phyloP scores from a whole-genome alignment of 1,140 invertebrate species.

The Grapholita molesta region DNA sequence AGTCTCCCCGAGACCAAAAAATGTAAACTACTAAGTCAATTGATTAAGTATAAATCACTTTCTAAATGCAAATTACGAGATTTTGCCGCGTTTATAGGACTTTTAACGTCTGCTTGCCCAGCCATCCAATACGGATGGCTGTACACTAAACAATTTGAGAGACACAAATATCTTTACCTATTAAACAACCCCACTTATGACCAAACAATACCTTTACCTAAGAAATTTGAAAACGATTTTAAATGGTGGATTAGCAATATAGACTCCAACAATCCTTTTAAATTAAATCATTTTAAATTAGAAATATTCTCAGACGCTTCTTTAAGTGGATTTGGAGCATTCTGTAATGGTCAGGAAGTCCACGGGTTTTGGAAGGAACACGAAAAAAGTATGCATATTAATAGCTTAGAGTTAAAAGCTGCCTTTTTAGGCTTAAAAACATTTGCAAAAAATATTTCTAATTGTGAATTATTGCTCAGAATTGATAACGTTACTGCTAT shows the following conservation, averaged over 20 bases:
- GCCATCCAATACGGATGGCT: slow-evolving; percentile 14
- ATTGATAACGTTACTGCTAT: slow-evolving; percentile 34
- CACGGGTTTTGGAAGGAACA: not conserved
- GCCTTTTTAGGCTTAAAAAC: slow-evolving; percentile 14
- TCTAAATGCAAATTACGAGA: slow-evolving; percentile 5
- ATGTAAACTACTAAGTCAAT: not conserved
- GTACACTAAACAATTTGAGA: slow-evolving; percentile 21
- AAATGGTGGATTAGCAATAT: slow-evolving; percentile 18
- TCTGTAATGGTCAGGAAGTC: not conserved
- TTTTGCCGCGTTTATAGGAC: slow-evolving; percentile 10
- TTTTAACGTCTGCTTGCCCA: slow-evolving; percentile 13
- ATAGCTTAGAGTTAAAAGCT: slow-evolving; percentile 11
- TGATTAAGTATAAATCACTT: not conserved
- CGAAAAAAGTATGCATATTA: slow-evolving; percentile 15
- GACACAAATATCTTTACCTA: slow-evolving; percentile 17
- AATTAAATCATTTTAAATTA: not conserved
- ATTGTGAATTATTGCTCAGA: slow-evolving; percentile 27
- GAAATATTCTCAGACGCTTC: slow-evolving; percentile 23
- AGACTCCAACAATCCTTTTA: not conserved
- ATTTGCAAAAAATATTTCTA: slow-evolving; percentile 11
- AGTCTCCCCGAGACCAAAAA: not conserved
- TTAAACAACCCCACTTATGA: slow-evolving; percentile 18
- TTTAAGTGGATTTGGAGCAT: slow-evolving; percentile 6
- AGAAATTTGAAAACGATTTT: not conserved
- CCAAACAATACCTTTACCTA: slow-evolving; percentile 8